Base-by-base conservation (phyloP, 2,113 vertebrate species). In the Cyanoramphus novaezelandiae region DNA sequence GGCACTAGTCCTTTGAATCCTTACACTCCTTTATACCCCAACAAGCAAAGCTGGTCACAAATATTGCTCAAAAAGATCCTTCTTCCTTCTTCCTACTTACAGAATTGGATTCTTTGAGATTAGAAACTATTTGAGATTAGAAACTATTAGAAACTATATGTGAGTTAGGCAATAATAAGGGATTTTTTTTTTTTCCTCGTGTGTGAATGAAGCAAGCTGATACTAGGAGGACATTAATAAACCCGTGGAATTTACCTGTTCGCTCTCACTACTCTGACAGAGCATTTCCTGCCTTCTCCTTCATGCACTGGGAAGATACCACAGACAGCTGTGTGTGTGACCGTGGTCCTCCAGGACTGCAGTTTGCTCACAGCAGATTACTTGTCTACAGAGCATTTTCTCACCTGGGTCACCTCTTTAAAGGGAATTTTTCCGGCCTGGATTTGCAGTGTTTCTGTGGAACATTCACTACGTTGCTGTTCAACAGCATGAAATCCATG, bases 401-500 rank as follows among this genome's bases (percentile, higher is more conserved):
- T 97, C 91, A 97, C 97, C 93, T 93, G 87, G 93, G 80, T 95
- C 88, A 92, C 81, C 85, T 97, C 93, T 95, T 96, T 94, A 95
- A 95, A 96, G 84, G 90, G 89, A 96, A 93, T 96, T 96, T 97
- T 82, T 92, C 86, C 84, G 94, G 82, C 82, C 24, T 81, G 49
- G 68, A 91, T 94, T 92, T 96, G 60, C 92, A 94, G 95, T 76
- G 93, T 83, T 97, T 93, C 62, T 75, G 82, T 92, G 92, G 93
- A 97, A 94, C 94, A 93, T 96, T 96, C 95, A 94, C 97, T 97
- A 93, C 59, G 47, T 65, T 81, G 93, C 90, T 97, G 94, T 95
- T 98, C 97, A 94, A 68, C 86, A 94, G 96, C 97, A 95, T 96
- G 96, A 98, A 98, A 98, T 89, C 93, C 93, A 67, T 94, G 91